These are phyloP conservation scores for Chascanopsetta lugubris DNA, from an alignment of 2,113 vertebrate species.

Conservation along the genomic window DNA sequence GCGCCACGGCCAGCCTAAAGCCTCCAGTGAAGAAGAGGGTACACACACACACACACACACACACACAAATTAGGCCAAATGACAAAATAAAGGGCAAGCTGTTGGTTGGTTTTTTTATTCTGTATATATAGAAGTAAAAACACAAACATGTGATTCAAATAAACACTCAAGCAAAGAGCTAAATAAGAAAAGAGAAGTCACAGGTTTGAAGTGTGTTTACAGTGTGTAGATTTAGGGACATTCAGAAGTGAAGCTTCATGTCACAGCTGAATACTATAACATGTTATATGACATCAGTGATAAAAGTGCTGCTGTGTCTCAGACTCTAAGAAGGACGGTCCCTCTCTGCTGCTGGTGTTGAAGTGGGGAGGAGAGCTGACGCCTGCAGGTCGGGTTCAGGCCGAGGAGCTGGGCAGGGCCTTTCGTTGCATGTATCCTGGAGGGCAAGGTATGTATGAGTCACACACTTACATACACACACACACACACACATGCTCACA, in stretches of 20 bases:
- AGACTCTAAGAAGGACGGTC: constrained; percentile 85
- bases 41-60: constrained; percentile 19
- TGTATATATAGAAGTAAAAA: no score
- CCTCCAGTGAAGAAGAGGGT: constrained; percentile 95
- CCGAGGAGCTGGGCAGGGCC: constrained; percentile 94
- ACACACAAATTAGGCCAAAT: neutral
- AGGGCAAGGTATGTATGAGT: constrained; percentile 92
- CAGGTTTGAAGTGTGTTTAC: no score
- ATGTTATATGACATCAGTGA: neutral
- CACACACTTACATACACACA: neutral
- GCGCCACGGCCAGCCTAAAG: constrained; percentile 90
- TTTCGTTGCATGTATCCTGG: constrained; percentile 99
- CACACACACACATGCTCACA: neutral
- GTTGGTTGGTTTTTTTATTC: no score
- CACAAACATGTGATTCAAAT: no score
- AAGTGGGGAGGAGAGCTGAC: constrained; percentile 98
- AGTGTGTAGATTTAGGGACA: no score
- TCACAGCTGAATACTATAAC: no score
- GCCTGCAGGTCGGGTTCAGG: constrained; percentile 92
- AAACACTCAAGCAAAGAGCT: neutral
- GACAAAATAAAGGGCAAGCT: no score
- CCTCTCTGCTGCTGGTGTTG: constrained; percentile 90
- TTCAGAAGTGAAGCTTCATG: no score
- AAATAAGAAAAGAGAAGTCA: neutral
- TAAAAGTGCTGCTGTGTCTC: constrained; percentile 16